Evolutionary conservation across 1,140 invertebrate species (phyloP), one percentile per base, ranked within the genome.

Genomic region (Episyrphus balteatus): DNA sequence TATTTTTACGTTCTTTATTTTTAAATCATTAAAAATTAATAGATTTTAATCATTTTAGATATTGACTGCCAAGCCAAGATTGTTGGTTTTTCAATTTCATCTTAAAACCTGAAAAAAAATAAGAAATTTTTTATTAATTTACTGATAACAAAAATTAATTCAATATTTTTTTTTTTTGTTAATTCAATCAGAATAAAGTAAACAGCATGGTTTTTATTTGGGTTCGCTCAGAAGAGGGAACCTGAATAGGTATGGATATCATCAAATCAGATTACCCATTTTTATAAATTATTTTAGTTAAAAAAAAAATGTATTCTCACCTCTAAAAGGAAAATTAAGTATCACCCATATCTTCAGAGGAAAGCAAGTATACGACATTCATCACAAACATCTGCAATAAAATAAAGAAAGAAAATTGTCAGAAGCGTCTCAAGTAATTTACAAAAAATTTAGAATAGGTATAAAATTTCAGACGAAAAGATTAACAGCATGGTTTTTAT

Each of bases 171-270:
- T 36, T 36, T 5, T 36, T 26, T 26, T n/a, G n/a, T n/a, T n/a
- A n/a, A n/a, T n/a, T n/a, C n/a, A n/a, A n/a, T 26, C 21, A 26
- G 21, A 26, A 26, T 26, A 53, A 47, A 40, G 14, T 62, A 50
- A 47, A 60, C 62, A 56, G 62, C 62, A 64, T 44, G 61, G 56
- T 62, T 62, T 55, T 60, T 58, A 42, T 52, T 55, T 57, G 62
- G 62, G 62, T 64, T 59, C 51, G 54, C 60, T 62, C 61, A 62
- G 61, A 53, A 62, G 61, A 62, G 61, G 61, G 61, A 50, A 55
- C 58, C 61, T 61, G 58, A 41, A 18, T 14, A 21, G 59, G 57
- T 56, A 46, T 48, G 50, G 50, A 42, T 45, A 52, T 61, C 59
- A 62, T 62, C 59, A 62, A 51, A 31, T 45, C 47, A 53, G 36